Evolutionary conservation across 2,888 invertebrate genomes (phyloP), one percentile per base, ranked within the genome.

Genomic region (Anorthoa munda): DNA sequence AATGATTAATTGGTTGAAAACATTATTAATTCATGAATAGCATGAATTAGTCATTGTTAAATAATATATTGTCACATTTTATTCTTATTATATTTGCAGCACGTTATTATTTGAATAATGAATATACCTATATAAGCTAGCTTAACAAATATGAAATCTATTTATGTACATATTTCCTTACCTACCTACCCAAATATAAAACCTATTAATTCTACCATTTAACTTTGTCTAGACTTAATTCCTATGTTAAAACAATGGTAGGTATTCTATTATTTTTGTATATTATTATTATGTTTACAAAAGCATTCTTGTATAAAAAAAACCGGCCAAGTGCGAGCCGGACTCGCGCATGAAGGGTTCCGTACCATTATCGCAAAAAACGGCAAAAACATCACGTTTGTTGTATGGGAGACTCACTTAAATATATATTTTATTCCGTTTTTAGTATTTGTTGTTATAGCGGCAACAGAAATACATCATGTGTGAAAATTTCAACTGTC

Each of bases 1-100:
- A 61, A 73, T 81, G 81, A 86, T 81, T 81, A 73, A 86, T 81
- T 73, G 72, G 23, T 70, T 72, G n/a, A 70, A 81, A 69, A 31
- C 51, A 56, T 59, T 50, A 58, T 55, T 56, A 26, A 64, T 59
- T 67, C 31, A 66, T 58, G 46, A 59, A 17, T 66, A 2, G 15
- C 5, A 12, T 53, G 45, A 46, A 55, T 55, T 50, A 45, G 53
- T n/a, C 5, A 55, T 48, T 51, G 21, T 59, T 53, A 11, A 51
- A 46, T 55, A 11, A 13, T 64, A 7, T 21, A 48, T 53, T 48
- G 23, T 60, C n/a, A 12, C 26, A 18, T 64, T 46, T 45, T 21
- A 23, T 17, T 51, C 7, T 13, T 55, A 51, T 56, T 72, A n/a
- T 55, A 63, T 58, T 26, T 48, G 4, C 31, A 60, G 26, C 50